Evolutionary conservation across 2,113 vertebrate genomes (phyloP).

Genomic region (Condylura cristata): DNA sequence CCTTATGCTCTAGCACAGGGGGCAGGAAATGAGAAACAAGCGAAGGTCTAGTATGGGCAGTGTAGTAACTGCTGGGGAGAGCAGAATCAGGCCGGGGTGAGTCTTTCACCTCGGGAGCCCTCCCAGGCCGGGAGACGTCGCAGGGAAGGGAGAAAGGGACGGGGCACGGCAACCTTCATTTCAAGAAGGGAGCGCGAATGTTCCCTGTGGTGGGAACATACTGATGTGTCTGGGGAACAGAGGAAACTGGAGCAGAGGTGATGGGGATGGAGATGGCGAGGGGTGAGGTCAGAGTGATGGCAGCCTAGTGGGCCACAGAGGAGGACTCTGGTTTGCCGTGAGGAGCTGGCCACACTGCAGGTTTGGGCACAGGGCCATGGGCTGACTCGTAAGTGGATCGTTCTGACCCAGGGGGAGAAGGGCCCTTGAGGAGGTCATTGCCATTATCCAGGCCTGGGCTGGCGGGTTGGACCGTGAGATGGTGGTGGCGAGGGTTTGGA

Average conservation of each 20-base stretch:
- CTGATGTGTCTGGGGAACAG: background rate
- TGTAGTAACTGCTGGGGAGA: background rate
- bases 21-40: background rate
- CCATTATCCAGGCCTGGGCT: background rate
- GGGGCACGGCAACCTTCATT: background rate
- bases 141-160: background rate
- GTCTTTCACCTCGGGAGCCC: background rate
- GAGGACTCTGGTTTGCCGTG: background rate
- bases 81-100: background rate
- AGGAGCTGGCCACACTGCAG: background rate
- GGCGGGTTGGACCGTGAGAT: rapidly evolving
- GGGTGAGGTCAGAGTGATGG: background rate
- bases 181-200: background rate
- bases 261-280: background rate
- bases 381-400: background rate
- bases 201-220: background rate
- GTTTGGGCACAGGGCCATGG: background rate
- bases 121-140: background rate
- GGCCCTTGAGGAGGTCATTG: background rate
- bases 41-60: background rate
- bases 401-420: background rate
- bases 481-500: too few relatives aligned
- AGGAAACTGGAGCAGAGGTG: background rate
- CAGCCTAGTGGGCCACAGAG: background rate
- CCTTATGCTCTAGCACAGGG: background rate